Percentiles rank a stretch among this genome's conserved stretches.
phyloP scores from a whole-genome alignment of 1,140 invertebrate species.

The Orchesella cincta region DNA sequence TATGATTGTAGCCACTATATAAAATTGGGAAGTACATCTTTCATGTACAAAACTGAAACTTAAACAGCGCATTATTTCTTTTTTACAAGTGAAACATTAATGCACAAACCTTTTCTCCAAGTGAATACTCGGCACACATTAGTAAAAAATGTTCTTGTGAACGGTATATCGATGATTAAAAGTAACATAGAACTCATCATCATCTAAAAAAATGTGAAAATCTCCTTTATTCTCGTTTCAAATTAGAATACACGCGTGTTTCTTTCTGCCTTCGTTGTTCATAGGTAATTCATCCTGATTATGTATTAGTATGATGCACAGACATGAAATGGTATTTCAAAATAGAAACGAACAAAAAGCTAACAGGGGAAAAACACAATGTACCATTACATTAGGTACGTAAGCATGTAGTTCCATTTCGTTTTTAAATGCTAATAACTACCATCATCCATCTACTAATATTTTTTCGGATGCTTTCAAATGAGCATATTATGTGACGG shows the following conservation, averaged over 20 bases:
- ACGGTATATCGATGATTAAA: neutral
- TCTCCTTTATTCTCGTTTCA: neutral
- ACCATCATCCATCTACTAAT: neutral
- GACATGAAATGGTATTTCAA: neutral
- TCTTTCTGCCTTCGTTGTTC: neutral
- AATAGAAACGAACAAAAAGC: neutral
- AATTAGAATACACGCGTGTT: too few species aligned
- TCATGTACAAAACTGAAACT: too few species aligned
- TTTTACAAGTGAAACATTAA: too few species aligned
- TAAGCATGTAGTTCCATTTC: neutral
- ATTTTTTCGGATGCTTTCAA: neutral
- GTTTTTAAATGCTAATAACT: neutral
- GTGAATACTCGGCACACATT: neutral
- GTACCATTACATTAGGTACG: neutral
- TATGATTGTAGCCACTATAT: too few species aligned
- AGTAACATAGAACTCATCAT: neutral
- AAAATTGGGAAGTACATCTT: too few species aligned
- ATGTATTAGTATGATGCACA: constrained; percentile 1
- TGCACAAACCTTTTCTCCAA: neutral
- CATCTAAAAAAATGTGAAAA: neutral
- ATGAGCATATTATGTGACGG: neutral
- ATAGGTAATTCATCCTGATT: neutral
- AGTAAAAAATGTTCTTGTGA: neutral
- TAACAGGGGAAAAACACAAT: neutral
- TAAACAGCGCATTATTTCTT: too few species aligned